Conservation (phyloP, 2,113 vertebrate species). For the Hypanus sabinus region DNA sequence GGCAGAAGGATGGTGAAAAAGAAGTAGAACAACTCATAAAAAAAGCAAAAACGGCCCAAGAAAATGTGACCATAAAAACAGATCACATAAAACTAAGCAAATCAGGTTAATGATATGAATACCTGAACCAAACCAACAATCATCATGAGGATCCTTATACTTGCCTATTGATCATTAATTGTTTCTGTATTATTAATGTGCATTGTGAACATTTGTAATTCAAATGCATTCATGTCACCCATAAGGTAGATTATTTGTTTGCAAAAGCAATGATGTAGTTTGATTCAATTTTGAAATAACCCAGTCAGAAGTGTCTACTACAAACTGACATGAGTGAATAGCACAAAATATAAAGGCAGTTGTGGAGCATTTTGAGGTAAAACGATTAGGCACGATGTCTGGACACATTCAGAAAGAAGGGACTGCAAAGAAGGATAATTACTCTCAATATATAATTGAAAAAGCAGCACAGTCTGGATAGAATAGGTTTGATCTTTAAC, state of each 20-base stretch:
- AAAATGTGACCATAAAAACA: background rate
- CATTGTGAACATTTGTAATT: background rate
- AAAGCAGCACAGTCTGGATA: background rate
- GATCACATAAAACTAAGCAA: background rate
- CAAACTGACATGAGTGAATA: background rate
- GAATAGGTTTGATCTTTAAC: background rate
- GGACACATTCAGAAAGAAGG: background rate
- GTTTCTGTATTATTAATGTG: background rate
- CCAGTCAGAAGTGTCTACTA: no score
- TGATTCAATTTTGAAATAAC: background rate
- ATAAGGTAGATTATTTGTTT: background rate
- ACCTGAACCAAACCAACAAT: background rate
- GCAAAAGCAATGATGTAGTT: background rate
- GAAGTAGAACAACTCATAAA: background rate
- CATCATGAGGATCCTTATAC: no score
- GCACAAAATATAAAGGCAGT: background rate
- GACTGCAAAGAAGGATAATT: background rate
- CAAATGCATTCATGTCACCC: background rate
- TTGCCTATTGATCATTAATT: no score
- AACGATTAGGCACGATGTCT: background rate
- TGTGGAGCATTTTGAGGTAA: background rate
- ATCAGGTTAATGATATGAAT: background rate
- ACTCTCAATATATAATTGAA: constrained; percentile 17
- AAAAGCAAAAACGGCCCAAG: no score
- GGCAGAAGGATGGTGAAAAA: background rate